Evolutionary conservation across 2,888 invertebrate genomes (phyloP).

Genomic region (Nemotelus pantherinus): DNA sequence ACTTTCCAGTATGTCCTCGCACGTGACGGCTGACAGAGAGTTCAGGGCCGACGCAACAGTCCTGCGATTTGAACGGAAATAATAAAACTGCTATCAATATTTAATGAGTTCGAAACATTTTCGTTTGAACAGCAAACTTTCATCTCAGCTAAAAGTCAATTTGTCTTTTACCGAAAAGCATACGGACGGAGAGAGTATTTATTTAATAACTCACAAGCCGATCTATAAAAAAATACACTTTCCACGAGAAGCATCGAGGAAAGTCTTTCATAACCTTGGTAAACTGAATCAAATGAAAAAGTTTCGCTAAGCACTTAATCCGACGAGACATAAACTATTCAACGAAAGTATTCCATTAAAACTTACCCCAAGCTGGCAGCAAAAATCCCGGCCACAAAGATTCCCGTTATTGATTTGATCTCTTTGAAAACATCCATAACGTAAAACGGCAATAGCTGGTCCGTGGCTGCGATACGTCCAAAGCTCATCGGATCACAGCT

Average conservation of each 20-base stretch:
- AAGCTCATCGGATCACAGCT: slow-evolving; percentile 85
- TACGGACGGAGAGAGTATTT: too few relatives aligned
- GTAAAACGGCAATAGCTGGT: slow-evolving; percentile 88
- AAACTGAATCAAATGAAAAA: too few relatives aligned
- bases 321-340: too few relatives aligned
- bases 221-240: too few relatives aligned
- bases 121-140: too few relatives aligned
- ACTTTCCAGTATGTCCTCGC: slow-evolving; percentile 85
- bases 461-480: slow-evolving; percentile 74
- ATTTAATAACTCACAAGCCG: too few relatives aligned
- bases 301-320: too few relatives aligned
- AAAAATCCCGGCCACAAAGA: slow-evolving; percentile 95
- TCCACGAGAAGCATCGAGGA: too few relatives aligned
- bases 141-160: too few relatives aligned
- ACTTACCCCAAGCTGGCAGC: slow-evolving; percentile 92
- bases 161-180: too few relatives aligned
- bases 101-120: neutral
- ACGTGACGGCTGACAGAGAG: slow-evolving; percentile 89
- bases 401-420: slow-evolving; percentile 83
- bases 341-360: neutral
- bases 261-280: too few relatives aligned
- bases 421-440: slow-evolving; percentile 85
- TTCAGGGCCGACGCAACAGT: slow-evolving; percentile 96
- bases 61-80: slow-evolving; percentile 65
- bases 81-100: neutral